These are phyloP conservation scores for Drosophila aff. DNA, from an alignment of 1,140 invertebrate species.

Conservation along the genomic window DNA sequence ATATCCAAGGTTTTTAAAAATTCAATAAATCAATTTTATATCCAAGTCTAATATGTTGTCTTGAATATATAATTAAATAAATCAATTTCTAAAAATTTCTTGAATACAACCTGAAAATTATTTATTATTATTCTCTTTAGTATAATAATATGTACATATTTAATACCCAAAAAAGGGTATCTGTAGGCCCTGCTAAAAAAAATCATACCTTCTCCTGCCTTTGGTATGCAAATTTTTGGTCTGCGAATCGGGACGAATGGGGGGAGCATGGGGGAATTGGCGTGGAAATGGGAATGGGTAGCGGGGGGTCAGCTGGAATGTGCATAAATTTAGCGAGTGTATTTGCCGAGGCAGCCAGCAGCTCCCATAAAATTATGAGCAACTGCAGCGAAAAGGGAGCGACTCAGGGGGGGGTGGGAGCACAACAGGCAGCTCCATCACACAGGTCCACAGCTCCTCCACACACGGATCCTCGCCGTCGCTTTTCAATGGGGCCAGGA, in stretches of 20 bases:
- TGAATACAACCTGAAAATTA: no score
- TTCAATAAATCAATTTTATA: no score
- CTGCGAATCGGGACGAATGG: not conserved
- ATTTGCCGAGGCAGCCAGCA: slow-evolving; percentile 49
- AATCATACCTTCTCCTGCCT: not conserved
- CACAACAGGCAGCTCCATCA: slow-evolving; percentile 25
- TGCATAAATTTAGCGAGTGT: slow-evolving; percentile 82
- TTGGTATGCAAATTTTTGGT: slow-evolving; percentile 74
- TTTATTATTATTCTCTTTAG: not conserved
- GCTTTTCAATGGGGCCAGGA: slow-evolving; percentile 9
- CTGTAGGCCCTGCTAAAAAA: not conserved
- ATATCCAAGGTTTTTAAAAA: not conserved
- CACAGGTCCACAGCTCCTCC: slow-evolving; percentile 21
- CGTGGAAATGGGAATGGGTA: slow-evolving; percentile 9
- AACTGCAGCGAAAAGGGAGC: slow-evolving; percentile 48
- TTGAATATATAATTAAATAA: no score
- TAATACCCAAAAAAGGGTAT: not conserved
- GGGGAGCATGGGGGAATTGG: not conserved
- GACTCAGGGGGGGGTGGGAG: not conserved
- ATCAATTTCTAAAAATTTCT: no score
- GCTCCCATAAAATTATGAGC: slow-evolving; percentile 80
- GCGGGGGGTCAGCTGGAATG: slow-evolving; percentile 61
- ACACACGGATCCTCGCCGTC: slow-evolving; percentile 11
- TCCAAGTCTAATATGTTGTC: no score
- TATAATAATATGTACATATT: not conserved